Conservation (phyloP, 2,113 vertebrate genomes). For the Pagrus major region DNA sequence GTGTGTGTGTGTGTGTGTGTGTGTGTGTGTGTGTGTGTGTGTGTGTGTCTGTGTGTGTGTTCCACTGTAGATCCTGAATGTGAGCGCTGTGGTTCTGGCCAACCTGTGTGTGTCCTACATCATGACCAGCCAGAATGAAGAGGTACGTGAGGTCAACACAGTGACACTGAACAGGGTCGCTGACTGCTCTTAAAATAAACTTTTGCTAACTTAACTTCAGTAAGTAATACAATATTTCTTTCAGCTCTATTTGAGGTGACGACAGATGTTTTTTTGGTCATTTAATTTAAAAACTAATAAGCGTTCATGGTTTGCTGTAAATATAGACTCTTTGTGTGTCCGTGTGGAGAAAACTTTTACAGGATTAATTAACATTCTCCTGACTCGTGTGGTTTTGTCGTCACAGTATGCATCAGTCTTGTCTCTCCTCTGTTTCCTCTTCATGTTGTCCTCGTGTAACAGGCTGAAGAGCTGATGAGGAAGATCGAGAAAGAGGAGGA, state of each 20-base stretch:
- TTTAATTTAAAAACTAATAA: not conserved
- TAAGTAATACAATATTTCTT: not conserved
- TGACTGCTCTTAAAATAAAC: too few species aligned
- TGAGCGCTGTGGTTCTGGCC: constrained; percentile 95
- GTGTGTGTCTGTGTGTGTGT: constrained; percentile 15
- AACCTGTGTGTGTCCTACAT: constrained; percentile 98
- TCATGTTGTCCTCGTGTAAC: not conserved
- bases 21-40: not conserved
- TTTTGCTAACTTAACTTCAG: not conserved
- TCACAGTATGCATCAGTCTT: not conserved
- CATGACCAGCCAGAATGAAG: constrained; percentile 96
- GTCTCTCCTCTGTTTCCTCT: not conserved
- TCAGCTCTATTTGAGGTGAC: not conserved
- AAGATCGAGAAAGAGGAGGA: constrained; percentile 98
- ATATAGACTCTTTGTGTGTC: not conserved
- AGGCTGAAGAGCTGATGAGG: constrained; percentile 95
- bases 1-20: not conserved
- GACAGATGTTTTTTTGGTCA: too few species aligned
- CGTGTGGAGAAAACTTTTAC: not conserved
- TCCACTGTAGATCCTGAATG: constrained; percentile 87
- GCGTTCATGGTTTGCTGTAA: not conserved
- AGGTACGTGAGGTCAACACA: constrained; percentile 74
- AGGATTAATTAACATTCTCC: not conserved
- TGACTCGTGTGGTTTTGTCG: not conserved
- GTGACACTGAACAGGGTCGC: too few species aligned